phyloP scores from a whole-genome alignment of 2,113 vertebrate genomes.

The Prionailurus bengalensis region DNA sequence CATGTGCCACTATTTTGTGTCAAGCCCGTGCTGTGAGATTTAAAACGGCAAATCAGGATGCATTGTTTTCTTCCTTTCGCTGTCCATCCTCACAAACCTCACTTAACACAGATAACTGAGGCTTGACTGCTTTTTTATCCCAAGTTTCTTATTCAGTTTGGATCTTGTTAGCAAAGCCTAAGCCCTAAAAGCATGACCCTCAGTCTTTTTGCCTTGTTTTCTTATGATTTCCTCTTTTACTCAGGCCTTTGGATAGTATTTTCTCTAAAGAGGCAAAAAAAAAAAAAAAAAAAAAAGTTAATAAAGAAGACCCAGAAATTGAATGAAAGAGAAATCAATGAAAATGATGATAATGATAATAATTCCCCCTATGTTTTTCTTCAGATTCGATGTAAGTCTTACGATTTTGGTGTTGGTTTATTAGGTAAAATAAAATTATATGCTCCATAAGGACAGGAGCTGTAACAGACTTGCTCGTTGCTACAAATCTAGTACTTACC shows the following conservation, averaged over 20 bases:
- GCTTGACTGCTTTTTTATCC: not conserved
- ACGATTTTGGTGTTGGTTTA: not conserved
- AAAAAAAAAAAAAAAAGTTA: not conserved
- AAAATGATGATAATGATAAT: not conserved
- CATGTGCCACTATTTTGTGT: not conserved
- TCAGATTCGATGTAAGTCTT: not conserved
- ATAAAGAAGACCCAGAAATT: not conserved
- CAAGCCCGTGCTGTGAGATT: not conserved
- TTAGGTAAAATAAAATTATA: slow-evolving; percentile 9
- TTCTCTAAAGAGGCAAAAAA: not conserved
- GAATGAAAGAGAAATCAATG: slow-evolving; percentile 25
- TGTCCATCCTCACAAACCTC: not conserved
- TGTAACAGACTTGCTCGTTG: not conserved
- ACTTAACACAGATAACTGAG: not conserved
- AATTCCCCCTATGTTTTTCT: not conserved
- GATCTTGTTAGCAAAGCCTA: not conserved
- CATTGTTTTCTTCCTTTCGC: not conserved
- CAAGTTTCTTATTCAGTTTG: not conserved
- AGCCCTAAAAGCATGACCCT: not conserved
- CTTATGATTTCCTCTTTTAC: not conserved
- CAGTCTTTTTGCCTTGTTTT: not conserved
- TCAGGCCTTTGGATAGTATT: not conserved
- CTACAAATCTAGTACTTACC: not conserved
- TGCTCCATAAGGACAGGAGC: not conserved
- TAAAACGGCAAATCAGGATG: not conserved